Base-by-base conservation (phyloP, 2,888 invertebrate genomes). In the Deilephila elpenor region DNA sequence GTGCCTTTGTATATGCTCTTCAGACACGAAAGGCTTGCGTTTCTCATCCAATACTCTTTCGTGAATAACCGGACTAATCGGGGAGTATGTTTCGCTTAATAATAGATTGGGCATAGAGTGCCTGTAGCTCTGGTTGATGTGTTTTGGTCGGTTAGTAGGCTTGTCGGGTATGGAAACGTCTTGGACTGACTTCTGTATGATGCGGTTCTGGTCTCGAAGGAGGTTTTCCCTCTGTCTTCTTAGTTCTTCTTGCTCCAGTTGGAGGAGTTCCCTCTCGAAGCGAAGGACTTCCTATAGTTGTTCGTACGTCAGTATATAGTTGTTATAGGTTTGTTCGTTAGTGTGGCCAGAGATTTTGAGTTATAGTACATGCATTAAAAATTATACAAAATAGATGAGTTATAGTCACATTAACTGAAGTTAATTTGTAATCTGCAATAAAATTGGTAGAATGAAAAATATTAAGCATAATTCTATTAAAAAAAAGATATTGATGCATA, bases 191-290 rank as follows among this genome's bases (percentile, higher is more conserved):
- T 95, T 95, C 78, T 95, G 95, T 73, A 95, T 92, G 75, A 96
- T 91, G 1, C 95, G 91, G n/a, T 95, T 96, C 82, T 96, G 95
- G 83, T 97, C 97, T 61, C 96, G 95, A 29, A 97, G 91, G 14
- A 97, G 90, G 85, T 97, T 97, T 82, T 97, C 97, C 17, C 97
- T 95, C 84, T 97, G 97, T 4, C 97, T 94, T 78, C 97, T 96
- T 17, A 97, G 84, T 85, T 97, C 97, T 86, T 97, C 97, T 87
- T 97, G 96, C 85, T 98, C 97, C 67, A 97, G 88, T 86, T 97
- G 97, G 5, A 97, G 88, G 2, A 97, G 93, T 89, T 97, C 97
- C 64, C 97, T 95, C 91, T 97, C 97, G 77, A 97, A 97, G 78
- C 97, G 96, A 53, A 97, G 94, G 32, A 97, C 96, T 88, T 97